Evolutionary conservation across 2,113 vertebrate genomes (phyloP).

Genomic region (Anas platyrhynchos): DNA sequence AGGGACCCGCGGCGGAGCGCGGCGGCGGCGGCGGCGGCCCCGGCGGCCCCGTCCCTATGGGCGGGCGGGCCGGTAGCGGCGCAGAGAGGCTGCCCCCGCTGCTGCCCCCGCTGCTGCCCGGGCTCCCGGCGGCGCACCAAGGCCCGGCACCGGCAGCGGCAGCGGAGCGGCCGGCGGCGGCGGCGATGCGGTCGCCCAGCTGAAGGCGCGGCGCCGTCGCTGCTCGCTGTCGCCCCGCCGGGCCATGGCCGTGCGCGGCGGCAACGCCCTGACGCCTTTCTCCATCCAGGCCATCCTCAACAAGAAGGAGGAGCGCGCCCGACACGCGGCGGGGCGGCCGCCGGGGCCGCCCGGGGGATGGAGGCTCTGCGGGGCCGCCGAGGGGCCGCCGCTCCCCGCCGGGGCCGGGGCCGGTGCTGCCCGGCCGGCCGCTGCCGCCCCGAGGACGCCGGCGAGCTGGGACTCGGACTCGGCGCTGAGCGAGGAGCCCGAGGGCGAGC

Average conservation of each 20-base stretch:
- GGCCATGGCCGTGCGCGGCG: slow-evolving; percentile 85
- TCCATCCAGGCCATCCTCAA: slow-evolving; percentile 95
- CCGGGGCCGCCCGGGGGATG: slow-evolving; percentile 50
- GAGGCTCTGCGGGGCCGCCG: slow-evolving; percentile 85
- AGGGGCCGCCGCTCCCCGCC: slow-evolving; percentile 2
- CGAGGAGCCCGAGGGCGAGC: too few species aligned
- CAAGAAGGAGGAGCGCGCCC: slow-evolving; percentile 85
- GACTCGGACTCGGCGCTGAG: too few species aligned
- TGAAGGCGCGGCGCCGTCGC: background rate
- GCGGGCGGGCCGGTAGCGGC: background rate
- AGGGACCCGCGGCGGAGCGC: background rate
- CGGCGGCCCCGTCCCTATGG: background rate
- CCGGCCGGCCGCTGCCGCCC: too few species aligned
- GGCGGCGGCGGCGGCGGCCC: background rate
- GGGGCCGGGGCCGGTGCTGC: too few species aligned
- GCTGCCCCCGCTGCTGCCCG: background rate
- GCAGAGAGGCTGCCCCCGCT: background rate
- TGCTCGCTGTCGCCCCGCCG: background rate
- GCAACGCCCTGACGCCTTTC: slow-evolving; percentile 87
- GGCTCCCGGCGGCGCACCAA: background rate
- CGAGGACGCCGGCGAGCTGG: too few species aligned
- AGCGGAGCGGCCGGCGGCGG: background rate
- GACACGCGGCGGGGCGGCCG: background rate
- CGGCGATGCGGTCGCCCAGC: slow-evolving; percentile 34
- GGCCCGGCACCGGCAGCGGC: background rate